phyloP scores from a whole-genome alignment of 2,888 invertebrate species.

The Orthonychiurus folsomi region DNA sequence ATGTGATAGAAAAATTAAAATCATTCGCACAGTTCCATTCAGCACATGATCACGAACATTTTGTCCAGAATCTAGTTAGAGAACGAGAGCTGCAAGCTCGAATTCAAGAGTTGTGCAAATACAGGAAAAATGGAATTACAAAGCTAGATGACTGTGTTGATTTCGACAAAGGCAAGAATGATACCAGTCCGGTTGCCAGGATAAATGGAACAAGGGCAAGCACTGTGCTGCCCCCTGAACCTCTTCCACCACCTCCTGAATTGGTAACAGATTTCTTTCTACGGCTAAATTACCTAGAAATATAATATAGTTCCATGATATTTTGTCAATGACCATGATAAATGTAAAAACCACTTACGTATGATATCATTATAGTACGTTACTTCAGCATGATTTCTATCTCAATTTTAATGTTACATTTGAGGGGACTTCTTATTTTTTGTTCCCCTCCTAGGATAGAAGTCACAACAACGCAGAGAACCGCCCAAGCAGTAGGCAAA shows the following conservation, averaged over 20 bases:
- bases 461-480: constrained; percentile 13
- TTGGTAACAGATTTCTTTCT: constrained; percentile 7
- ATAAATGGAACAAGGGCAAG: background rate
- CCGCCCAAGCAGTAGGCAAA: constrained; percentile 7
- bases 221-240: background rate
- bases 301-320: too few species aligned
- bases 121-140: constrained; percentile 76
- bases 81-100: constrained; percentile 76
- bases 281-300: too few species aligned
- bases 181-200: background rate
- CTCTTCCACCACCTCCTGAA: constrained; percentile 8
- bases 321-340: too few species aligned
- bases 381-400: background rate
- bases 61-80: constrained; percentile 66
- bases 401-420: background rate
- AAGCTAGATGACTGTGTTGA: constrained; percentile 32
- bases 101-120: constrained; percentile 70
- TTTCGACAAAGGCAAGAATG: constrained; percentile 26
- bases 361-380: background rate
- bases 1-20: constrained; percentile 72
- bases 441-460: constrained; percentile 24
- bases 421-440: constrained; percentile 19
- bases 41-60: constrained; percentile 70
- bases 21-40: constrained; percentile 83
- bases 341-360: background rate